These are phyloP conservation scores for Cataglyphis livida DNA, from an alignment of 2,888 invertebrate species.

Conservation along the genomic window DNA sequence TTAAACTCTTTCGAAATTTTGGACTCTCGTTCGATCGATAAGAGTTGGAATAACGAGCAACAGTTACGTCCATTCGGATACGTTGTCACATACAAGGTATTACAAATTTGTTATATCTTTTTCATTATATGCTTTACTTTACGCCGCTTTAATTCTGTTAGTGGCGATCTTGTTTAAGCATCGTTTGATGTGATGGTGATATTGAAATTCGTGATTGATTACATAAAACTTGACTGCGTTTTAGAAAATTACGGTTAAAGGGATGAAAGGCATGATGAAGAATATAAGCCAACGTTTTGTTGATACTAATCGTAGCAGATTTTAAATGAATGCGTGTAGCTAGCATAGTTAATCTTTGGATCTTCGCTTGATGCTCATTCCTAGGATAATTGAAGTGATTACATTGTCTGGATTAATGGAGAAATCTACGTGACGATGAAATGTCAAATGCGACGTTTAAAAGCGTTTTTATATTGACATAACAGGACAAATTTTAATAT, in stretches of 20 bases:
- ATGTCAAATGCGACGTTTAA: conserved; percentile 23
- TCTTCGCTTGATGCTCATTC: conserved; percentile 13
- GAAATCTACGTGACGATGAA: background rate
- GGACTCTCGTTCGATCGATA: conserved; percentile 31
- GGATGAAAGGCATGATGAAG: conserved; percentile 52
- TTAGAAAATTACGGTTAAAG: conserved; percentile 40
- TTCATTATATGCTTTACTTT: background rate
- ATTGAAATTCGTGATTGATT: background rate
- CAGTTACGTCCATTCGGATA: conserved; percentile 32
- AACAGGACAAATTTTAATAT: background rate
- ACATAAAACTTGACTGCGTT: background rate
- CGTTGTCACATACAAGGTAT: background rate
- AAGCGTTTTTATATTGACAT: conserved; percentile 31
- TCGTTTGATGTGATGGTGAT: background rate
- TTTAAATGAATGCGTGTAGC: background rate
- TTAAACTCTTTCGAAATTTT: background rate
- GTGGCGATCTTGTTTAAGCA: background rate
- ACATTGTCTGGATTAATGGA: conserved; percentile 25
- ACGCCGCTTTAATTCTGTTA: background rate
- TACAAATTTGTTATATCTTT: background rate
- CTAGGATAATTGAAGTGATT: conserved; percentile 19
- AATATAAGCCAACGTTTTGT: conserved; percentile 56
- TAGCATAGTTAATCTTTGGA: background rate
- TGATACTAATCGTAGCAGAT: conserved; percentile 40
- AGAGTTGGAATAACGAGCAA: conserved; percentile 37